Evolutionary conservation across 2,113 vertebrate species (phyloP).

Genomic region (Hypanus sabinus): DNA sequence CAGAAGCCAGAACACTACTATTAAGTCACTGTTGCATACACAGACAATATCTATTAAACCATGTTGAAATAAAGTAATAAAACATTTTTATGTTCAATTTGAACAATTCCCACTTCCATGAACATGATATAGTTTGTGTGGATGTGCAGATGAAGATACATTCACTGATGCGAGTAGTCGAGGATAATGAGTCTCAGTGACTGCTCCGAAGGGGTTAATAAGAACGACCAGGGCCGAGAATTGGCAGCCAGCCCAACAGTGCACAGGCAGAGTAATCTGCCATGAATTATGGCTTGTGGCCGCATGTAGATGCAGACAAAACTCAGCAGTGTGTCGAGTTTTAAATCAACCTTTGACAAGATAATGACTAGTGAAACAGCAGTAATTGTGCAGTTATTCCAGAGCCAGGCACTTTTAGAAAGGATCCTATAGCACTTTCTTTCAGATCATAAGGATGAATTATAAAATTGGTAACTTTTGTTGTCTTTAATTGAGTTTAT

Average conservation of each 20-base stretch:
- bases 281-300: constrained; percentile 12
- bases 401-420: background rate
- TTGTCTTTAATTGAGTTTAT: constrained; percentile 18
- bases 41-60: background rate
- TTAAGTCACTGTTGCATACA: background rate
- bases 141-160: background rate
- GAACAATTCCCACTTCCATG: background rate
- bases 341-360: constrained; percentile 36
- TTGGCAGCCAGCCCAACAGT: background rate
- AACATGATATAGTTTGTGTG: background rate
- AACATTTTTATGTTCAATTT: background rate
- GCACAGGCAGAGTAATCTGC: background rate
- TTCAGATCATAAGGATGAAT: constrained; percentile 5
- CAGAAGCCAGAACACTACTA: background rate
- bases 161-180: background rate
- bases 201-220: constrained; percentile 22
- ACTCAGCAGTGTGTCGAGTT: constrained; percentile 23
- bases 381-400: constrained; percentile 29
- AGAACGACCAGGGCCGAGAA: background rate
- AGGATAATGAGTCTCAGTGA: background rate
- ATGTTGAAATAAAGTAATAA: background rate
- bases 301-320: background rate
- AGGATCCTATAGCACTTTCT: background rate
- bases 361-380: constrained; percentile 22
- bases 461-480: background rate